Percentiles rank a stretch among this genome's conserved stretches.
Conservation (phyloP, 2,113 vertebrate genomes). For the Myiozetetes cayanensis region DNA sequence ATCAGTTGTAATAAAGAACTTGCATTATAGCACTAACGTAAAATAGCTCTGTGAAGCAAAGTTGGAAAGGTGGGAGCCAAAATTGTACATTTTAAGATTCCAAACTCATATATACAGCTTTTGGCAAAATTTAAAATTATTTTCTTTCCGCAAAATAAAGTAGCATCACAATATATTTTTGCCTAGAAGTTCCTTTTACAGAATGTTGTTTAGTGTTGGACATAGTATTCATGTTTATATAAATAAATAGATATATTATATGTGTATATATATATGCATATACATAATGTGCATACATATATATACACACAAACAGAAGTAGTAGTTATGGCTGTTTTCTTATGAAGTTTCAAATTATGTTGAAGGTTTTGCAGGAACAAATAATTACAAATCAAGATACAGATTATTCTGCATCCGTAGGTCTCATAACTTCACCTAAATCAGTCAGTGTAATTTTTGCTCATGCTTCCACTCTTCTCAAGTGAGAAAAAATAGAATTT, state of each 20-base stretch:
- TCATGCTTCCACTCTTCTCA: neutral
- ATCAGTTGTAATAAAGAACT: neutral
- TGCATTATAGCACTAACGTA: neutral
- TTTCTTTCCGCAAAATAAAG: neutral
- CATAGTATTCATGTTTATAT: neutral
- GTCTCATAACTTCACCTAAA: neutral
- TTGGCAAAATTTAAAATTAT: neutral
- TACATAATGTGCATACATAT: neutral
- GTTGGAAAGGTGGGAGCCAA: neutral
- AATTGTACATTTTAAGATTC: neutral
- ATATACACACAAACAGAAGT: neutral
- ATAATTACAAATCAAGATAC: neutral
- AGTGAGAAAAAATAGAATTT: neutral
- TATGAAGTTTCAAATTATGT: neutral
- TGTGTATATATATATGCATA: neutral
- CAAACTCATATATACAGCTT: neutral
- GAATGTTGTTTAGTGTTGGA: neutral
- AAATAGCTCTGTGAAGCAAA: neutral
- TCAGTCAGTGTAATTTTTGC: neutral
- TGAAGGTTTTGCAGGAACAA: neutral
- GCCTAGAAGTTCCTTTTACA: neutral
- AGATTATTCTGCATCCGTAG: neutral
- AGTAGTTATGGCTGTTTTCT: neutral
- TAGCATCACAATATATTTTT: neutral
- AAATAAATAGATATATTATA: neutral